Evolutionary conservation across 2,888 invertebrate genomes (phyloP).

Genomic region (Silvanus unidentatus): DNA sequence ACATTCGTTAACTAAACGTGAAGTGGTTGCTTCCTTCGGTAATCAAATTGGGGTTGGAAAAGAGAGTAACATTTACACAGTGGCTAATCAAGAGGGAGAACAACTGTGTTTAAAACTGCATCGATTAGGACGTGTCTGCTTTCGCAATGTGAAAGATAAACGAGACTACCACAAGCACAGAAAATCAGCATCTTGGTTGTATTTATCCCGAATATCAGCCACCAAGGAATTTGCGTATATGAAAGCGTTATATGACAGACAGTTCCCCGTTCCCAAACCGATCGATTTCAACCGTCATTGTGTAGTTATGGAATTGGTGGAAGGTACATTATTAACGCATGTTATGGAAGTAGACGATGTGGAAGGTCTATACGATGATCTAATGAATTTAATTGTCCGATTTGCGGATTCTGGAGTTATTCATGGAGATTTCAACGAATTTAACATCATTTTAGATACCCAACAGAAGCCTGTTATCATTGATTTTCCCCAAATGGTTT

Average conservation of each 20-base stretch:
- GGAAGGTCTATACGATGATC: slow-evolving; percentile 79
- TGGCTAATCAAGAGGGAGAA: slow-evolving; percentile 71
- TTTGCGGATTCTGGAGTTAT: slow-evolving; percentile 94
- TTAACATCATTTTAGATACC: slow-evolving; percentile 86
- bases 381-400: slow-evolving; percentile 88
- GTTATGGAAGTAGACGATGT: slow-evolving; percentile 61
- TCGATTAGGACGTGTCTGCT: slow-evolving; percentile 91
- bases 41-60: slow-evolving; percentile 99
- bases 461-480: slow-evolving; percentile 81
- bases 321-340: slow-evolving; percentile 70
- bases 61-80: slow-evolving; percentile 94
- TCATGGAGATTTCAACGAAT: slow-evolving; percentile 99
- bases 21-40: slow-evolving; percentile 80
- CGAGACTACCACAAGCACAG: slow-evolving; percentile 94
- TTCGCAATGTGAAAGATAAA: slow-evolving; percentile 91
- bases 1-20: slow-evolving; percentile 75
- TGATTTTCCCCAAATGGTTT: slow-evolving; percentile 99
- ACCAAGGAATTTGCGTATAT: slow-evolving; percentile 97
- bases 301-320: slow-evolving; percentile 90
- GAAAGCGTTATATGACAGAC: slow-evolving; percentile 84
- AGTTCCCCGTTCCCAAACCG: slow-evolving; percentile 92
- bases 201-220: slow-evolving; percentile 92
- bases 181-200: slow-evolving; percentile 89
- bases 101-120: slow-evolving; percentile 88
- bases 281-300: slow-evolving; percentile 93